Percentiles rank a stretch among this genome's conserved stretches.
Evolutionary conservation across 2,797 vertebrate genomes (phyloP).

Genomic region (Enteromius paludinosus): DNA sequence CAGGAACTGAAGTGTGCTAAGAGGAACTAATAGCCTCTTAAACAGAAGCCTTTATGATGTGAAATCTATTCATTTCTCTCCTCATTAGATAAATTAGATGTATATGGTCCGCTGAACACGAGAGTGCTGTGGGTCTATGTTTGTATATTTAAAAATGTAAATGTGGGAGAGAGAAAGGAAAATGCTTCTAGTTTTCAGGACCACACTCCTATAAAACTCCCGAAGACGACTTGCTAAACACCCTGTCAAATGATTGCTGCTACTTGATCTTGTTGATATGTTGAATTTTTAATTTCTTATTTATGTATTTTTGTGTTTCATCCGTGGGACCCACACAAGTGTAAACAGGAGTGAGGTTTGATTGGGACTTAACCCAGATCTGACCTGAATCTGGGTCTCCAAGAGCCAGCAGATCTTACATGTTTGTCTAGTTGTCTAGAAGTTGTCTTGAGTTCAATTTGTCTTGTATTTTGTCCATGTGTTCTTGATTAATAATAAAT

Average conservation of each 20-base stretch:
- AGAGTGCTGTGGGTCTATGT: constrained; percentile 35
- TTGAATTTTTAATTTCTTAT: neutral
- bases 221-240: neutral
- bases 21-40: constrained; percentile 54
- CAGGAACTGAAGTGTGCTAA: constrained; percentile 54
- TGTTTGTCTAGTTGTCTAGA: neutral
- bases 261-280: neutral
- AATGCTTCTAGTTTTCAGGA: neutral
- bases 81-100: constrained; percentile 60
- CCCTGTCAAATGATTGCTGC: neutral
- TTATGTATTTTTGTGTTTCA: neutral
- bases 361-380: neutral
- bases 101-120: constrained; percentile 14
- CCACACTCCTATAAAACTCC: too few species aligned
- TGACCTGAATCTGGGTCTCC: neutral
- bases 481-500: neutral
- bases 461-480: too few species aligned
- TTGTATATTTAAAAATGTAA: constrained; percentile 34
- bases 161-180: constrained; percentile 42
- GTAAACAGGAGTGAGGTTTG: neutral
- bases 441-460: neutral
- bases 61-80: constrained; percentile 53
- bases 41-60: constrained; percentile 54
- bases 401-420: neutral
- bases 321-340: neutral